Base-by-base conservation (phyloP, 2,888 invertebrate genomes). In the Megaustenia siamemsis region DNA sequence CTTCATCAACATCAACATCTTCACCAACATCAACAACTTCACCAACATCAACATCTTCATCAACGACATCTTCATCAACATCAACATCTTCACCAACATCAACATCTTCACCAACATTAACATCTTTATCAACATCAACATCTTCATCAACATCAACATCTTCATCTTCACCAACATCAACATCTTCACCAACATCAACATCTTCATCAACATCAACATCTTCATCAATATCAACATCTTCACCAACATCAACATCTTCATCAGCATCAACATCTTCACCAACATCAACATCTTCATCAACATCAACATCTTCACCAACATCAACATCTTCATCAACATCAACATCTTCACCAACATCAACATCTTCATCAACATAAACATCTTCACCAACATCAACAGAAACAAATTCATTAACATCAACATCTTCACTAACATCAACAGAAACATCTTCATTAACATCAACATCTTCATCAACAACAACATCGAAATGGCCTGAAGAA, bases 201-300 rank as follows among this genome's bases (percentile, higher is more conserved):
- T 15, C 68, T 43, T 24, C 69, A 43, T 24, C 69, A 43, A n/a
- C 69, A 71, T 43, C 69, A 71, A 15, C 69, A 71, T 43, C 69
- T 43, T 6, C 69, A 43, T n/a, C 69, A 71, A 15, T 12, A 43
- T 28, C 69, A 43, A n/a, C 69, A 71, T 24, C 69, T 43, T 43
- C 69, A 43, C 10, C 43, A 71, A 15, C 43, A 68, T 68, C n/a
- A 28, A 24, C 40, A 38, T n/a, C 43, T 28, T 66, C 40, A 24
- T 38, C n/a, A 45, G 35, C 56, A 40, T 4, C 40, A 45, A 0
- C 35, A 38, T 0, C 35, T 38, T 18, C 38, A 38, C 6, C 68
- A 38, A 38, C 35, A 38, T n/a, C n/a, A n/a, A n/a, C n/a, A n/a
- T n/a, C n/a, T n/a, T n/a, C n/a, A n/a, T n/a, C n/a, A n/a, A n/a